Conservation (phyloP, 2,888 invertebrate species). For the Clepsis dumicolana region DNA sequence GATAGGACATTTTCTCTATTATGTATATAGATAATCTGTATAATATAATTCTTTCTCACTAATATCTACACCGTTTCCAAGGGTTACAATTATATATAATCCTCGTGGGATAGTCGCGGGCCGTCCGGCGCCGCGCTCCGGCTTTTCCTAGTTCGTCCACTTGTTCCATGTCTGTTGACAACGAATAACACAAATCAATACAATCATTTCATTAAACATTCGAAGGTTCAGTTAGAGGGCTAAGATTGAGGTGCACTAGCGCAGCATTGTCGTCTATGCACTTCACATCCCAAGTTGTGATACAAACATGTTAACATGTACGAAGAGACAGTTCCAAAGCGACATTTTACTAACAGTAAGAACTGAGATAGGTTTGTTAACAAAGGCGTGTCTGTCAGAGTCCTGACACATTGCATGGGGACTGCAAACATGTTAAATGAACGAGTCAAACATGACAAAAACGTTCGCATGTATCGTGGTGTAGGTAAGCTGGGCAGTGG, state of each 20-base stretch:
- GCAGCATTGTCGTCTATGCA: no score
- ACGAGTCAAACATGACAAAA: no score
- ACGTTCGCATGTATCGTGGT: no score
- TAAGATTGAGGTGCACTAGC: constrained; percentile 56
- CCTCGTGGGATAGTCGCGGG: constrained; percentile 61
- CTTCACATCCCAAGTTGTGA: no score
- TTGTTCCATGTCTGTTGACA: constrained; percentile 79
- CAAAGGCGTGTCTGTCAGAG: no score
- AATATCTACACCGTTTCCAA: constrained; percentile 85
- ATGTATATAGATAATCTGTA: constrained; percentile 86
- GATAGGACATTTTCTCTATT: constrained; percentile 83
- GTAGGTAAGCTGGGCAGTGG: constrained; percentile 52
- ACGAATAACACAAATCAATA: background rate
- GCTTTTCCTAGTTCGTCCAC: constrained; percentile 77
- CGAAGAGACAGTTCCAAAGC: no score
- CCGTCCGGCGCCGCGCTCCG: constrained; percentile 46
- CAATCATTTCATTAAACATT: constrained; percentile 19
- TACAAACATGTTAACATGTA: no score
- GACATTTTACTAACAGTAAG: no score
- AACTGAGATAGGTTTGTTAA: no score
- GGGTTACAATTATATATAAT: constrained; percentile 80
- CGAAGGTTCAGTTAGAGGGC: constrained; percentile 66
- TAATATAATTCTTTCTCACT: constrained; percentile 85
- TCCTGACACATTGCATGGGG: no score
- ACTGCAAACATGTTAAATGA: no score